Conservation (phyloP, 1,140 invertebrate species). For the Drosophila subobscura region DNA sequence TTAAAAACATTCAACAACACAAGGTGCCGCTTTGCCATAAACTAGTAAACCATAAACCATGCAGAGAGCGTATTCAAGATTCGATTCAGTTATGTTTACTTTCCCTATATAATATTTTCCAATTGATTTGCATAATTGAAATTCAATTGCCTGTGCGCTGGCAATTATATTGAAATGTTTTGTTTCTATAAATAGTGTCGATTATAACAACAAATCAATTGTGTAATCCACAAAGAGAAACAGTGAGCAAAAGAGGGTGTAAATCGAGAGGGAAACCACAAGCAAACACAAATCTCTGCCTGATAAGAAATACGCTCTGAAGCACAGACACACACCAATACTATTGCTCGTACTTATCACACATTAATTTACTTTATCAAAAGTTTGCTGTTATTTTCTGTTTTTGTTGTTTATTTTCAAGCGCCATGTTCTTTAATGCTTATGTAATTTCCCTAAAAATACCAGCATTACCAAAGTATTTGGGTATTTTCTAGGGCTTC, state of each 20-base stretch:
- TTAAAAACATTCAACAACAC: too few species aligned
- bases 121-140: slow-evolving; percentile 53
- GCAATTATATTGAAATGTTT: slow-evolving; percentile 71
- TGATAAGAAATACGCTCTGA: slow-evolving; percentile 21
- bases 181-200: slow-evolving; percentile 58
- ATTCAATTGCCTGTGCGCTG: slow-evolving; percentile 55
- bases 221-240: slow-evolving; percentile 12
- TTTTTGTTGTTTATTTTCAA: slow-evolving; percentile 43
- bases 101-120: slow-evolving; percentile 4
- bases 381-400: slow-evolving; percentile 5
- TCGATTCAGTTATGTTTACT: background rate
- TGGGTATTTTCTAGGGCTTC: slow-evolving; percentile 49
- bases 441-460: slow-evolving; percentile 47
- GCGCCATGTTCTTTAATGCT: slow-evolving; percentile 20
- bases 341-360: slow-evolving; percentile 33
- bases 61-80: background rate
- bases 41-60: too few species aligned
- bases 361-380: slow-evolving; percentile 37
- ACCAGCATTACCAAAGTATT: slow-evolving; percentile 15
- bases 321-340: slow-evolving; percentile 1
- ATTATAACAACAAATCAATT: slow-evolving; percentile 55
- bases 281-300: slow-evolving; percentile 30
- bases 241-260: background rate
- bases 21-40: too few species aligned
- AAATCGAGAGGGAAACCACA: slow-evolving; percentile 8